These are phyloP conservation scores for Bicyclus anynana DNA, from an alignment of 1,140 invertebrate species.

Conservation along the genomic window DNA sequence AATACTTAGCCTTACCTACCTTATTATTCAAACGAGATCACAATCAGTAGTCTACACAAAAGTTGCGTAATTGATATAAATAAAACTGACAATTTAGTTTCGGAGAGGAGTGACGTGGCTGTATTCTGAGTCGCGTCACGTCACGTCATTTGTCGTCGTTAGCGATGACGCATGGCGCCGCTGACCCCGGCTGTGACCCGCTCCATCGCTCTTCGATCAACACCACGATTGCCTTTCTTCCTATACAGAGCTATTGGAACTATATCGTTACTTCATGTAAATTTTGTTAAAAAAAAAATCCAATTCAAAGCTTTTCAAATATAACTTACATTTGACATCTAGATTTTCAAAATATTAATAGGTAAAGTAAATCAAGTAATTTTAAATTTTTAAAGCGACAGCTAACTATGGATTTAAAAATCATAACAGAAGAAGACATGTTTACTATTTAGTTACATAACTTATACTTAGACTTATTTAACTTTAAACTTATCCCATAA, in stretches of 20 bases:
- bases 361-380: too few species aligned
- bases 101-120: slow-evolving; percentile 20
- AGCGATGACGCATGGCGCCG: slow-evolving; percentile 70
- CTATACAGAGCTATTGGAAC: background rate
- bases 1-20: too few species aligned
- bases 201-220: slow-evolving; percentile 67
- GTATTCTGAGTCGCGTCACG: slow-evolving; percentile 47
- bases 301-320: too few species aligned
- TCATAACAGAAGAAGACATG: too few species aligned
- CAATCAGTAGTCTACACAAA: background rate
- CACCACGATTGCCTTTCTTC: background rate
- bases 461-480: background rate
- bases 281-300: too few species aligned
- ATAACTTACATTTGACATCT: too few species aligned
- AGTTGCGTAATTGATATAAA: slow-evolving; percentile 15
- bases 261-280: background rate
- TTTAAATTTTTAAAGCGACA: too few species aligned
- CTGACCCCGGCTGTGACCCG: slow-evolving; percentile 62
- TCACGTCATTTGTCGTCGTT: slow-evolving; percentile 76
- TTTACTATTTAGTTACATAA: background rate
- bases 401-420: too few species aligned
- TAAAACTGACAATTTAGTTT: slow-evolving; percentile 18
- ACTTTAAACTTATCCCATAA: background rate
- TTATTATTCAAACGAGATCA: too few species aligned
- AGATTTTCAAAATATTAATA: too few species aligned